Evolutionary conservation across 2,797 vertebrate species (phyloP).

Genomic region (Phrynocephalus vlangalii): DNA sequence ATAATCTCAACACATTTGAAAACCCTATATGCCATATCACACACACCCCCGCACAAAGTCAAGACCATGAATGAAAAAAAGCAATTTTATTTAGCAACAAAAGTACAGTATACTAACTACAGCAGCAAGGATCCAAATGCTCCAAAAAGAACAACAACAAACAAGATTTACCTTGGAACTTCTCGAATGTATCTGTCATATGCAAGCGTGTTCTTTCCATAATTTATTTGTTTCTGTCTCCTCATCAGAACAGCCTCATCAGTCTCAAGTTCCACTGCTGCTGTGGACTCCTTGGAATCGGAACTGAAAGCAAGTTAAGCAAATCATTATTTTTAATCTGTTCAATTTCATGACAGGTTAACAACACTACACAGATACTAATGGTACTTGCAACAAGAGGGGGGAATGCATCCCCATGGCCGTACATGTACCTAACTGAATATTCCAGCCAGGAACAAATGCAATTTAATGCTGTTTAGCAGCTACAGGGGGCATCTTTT

Average conservation of each 20-base stretch:
- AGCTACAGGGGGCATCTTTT: background rate
- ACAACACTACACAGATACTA: background rate
- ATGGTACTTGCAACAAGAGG: background rate
- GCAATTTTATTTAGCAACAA: background rate
- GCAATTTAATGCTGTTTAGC: background rate
- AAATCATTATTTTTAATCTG: background rate
- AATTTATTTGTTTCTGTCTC: slow-evolving; percentile 97
- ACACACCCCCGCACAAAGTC: too few species aligned
- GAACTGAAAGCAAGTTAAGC: slow-evolving; percentile 78
- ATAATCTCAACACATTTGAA: background rate
- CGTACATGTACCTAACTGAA: background rate
- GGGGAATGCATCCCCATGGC: background rate
- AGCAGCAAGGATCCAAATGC: background rate
- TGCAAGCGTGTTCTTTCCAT: slow-evolving; percentile 96
- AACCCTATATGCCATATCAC: background rate
- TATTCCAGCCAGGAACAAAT: background rate
- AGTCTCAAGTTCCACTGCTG: slow-evolving; percentile 85
- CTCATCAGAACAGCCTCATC: slow-evolving; percentile 90
- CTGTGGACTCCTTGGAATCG: slow-evolving; percentile 88
- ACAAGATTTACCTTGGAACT: slow-evolving; percentile 88
- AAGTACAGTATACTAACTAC: background rate
- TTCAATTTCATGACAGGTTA: background rate
- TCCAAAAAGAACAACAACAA: background rate
- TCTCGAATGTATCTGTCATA: slow-evolving; percentile 93
- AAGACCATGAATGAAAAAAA: background rate